Base-by-base conservation (phyloP, 2,888 invertebrate species). In the Chrysotoxum bicinctum region DNA sequence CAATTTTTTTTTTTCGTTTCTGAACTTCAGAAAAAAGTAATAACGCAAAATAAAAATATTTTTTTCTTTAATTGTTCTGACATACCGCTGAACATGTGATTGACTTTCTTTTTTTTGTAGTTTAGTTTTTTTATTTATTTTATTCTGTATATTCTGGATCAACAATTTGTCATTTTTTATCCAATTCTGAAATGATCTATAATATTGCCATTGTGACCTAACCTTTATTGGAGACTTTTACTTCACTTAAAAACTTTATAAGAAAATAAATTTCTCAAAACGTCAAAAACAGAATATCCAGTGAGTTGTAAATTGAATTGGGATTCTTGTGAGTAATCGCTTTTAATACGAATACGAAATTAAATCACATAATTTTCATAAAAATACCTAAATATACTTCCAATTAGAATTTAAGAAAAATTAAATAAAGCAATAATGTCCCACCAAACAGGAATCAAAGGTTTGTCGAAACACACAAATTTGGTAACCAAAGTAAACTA, bases 401-500 rank as follows among this genome's bases (percentile, higher is more conserved):
- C 23, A 37, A 40, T 56, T 76, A 76, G 26, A 62, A 76, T 77
- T 77, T 26, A 68, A 73, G 32, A 76, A 69, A 23, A 21, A 16
- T 14, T n/a, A 40, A 0, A n/a, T n/a, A 56, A 68, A 72, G 72
- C 73, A 93, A 89, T 91, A 66, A 97, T 97, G 97, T 97, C 97
- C 90, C 97, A 97, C 91, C 97, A 97, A 93, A 97, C 97, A 16
- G 97, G 97, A 91, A 97, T 97, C 88, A 96, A 95, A 94, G 96
- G 97, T 97, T 93, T 82, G 87, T 74, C 40, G 40, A 40, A 69
- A 37, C 14, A 12, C 7, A 21, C 10, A 21, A 16, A 32, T 23
- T 43, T n/a, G 2, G 6, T 19, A 30, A n/a, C 7, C 12, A 4
- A 19, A 14, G 23, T 16, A 74, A 23, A 60, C 9, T 6, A 1